Base-by-base conservation (phyloP, 2,113 vertebrate species). In the Mormoops blainvillei region DNA sequence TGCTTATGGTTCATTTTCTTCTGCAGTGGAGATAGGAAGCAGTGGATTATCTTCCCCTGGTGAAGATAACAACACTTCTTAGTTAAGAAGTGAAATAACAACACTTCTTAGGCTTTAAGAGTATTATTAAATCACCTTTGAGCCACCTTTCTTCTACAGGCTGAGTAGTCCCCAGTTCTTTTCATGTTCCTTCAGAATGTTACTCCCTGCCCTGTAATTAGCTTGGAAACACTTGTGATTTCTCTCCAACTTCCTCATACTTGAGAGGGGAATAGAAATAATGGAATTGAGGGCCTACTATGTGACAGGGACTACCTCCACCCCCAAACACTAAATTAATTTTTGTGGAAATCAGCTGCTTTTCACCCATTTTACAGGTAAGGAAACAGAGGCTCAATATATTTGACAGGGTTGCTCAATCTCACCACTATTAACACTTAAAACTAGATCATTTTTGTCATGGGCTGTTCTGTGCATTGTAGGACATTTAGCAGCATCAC, bases 101-200 rank as follows among this genome's bases (percentile, higher is more conserved):
- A 52, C 77, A 28, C n/a, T 91, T 95, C 88, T 81, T 18, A 58
- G 38, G 41, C 58, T 87, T 81, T 77, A 92, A 87, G 58, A 15
- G 80, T 92, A n/a, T 95, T 78, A 96, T 97, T 93, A 97, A 93
- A 58, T 92, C 94, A 87, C 73, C 89, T 94, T 52, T 73, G 71
- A 95, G 87, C 43, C 88, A 76, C 84, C 88, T 96, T 94, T 88
- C 56, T 93, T 95, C 91, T 92, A 58, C 84, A 70, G 89, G 89
- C 78, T 91, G 93, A 97, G 45, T 80, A 91, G 87, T 67, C 70
- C 87, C 89, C 54, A 12, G 18, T 54, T 94, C 96, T 87, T 94
- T 90, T 78, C 77, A 70, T 91, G 87, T 80, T 88, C 41, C 82
- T 97, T 92, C 19, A 50, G 43, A 94, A 61, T 16, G 38, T 70